phyloP scores from a whole-genome alignment of 53 echinoderm and acorn worm species.

The Henricia sp. region DNA sequence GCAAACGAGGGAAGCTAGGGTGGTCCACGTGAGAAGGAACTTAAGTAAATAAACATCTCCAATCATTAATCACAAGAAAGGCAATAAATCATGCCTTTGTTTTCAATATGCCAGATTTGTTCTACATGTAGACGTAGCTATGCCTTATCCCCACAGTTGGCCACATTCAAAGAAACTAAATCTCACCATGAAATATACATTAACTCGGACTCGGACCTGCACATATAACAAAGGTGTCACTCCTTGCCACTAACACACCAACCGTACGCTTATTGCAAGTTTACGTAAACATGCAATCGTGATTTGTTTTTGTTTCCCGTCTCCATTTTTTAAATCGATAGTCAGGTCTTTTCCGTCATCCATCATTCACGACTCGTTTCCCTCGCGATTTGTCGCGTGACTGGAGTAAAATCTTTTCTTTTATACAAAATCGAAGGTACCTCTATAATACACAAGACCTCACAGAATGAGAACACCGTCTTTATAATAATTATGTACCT shows the following conservation, averaged over 20 bases:
- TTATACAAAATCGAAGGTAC: too few species aligned
- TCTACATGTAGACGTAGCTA: too few species aligned
- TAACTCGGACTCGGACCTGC: neutral
- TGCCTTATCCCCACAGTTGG: too few species aligned
- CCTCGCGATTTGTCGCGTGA: neutral
- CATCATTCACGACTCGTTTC: neutral
- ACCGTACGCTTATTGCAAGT: slow-evolving; percentile 22
- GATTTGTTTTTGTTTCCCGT: neutral
- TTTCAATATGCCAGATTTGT: neutral
- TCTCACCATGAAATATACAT: neutral
- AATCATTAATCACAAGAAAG: neutral
- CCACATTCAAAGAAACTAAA: too few species aligned
- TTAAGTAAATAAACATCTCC: neutral
- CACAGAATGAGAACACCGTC: too few species aligned
- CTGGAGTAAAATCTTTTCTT: neutral
- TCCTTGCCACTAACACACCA: neutral
- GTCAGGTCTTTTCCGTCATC: neutral
- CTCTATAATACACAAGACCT: too few species aligned
- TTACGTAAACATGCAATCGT: slow-evolving; percentile 22
- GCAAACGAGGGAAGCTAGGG: neutral
- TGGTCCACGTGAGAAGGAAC: neutral
- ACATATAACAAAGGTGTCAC: neutral
- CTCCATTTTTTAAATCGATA: too few species aligned
- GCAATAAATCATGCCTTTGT: neutral
- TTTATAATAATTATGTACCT: too few species aligned